These are phyloP conservation scores for Sebastes steindachneri DNA, from an alignment of 2,797 vertebrate species.

Conservation along the genomic window DNA sequence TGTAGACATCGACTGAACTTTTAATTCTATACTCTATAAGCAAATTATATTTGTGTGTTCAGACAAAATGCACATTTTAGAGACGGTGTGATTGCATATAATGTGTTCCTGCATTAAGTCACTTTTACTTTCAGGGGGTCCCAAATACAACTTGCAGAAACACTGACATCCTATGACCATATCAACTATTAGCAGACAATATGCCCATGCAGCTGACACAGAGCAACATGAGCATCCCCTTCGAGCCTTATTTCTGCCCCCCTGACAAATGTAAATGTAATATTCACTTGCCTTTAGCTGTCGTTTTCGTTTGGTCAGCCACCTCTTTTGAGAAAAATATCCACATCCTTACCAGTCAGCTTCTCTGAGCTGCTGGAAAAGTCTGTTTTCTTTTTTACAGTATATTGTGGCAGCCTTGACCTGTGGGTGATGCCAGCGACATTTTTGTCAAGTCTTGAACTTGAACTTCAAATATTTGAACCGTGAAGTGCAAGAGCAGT, in stretches of 20 bases:
- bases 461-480: not conserved
- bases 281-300: not conserved
- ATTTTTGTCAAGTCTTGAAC: not conserved
- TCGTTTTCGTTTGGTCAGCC: not conserved
- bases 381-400: not conserved
- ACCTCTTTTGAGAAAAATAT: not conserved
- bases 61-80: not conserved
- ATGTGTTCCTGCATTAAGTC: not conserved
- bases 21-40: too few species aligned
- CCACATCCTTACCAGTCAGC: not conserved
- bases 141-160: not conserved
- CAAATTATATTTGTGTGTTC: not conserved
- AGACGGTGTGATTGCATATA: not conserved
- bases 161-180: not conserved
- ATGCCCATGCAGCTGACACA: not conserved
- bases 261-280: not conserved
- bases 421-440: not conserved
- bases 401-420: not conserved
- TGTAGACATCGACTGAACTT: too few species aligned
- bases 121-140: not conserved
- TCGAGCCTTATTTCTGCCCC: too few species aligned
- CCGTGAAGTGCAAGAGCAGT: not conserved
- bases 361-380: not conserved
- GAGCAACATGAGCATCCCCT: too few species aligned
- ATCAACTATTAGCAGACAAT: not conserved